Percentiles rank a stretch among this genome's conserved stretches.
Conservation (phyloP, 2,888 invertebrate species). For the Microchrysa polita region DNA sequence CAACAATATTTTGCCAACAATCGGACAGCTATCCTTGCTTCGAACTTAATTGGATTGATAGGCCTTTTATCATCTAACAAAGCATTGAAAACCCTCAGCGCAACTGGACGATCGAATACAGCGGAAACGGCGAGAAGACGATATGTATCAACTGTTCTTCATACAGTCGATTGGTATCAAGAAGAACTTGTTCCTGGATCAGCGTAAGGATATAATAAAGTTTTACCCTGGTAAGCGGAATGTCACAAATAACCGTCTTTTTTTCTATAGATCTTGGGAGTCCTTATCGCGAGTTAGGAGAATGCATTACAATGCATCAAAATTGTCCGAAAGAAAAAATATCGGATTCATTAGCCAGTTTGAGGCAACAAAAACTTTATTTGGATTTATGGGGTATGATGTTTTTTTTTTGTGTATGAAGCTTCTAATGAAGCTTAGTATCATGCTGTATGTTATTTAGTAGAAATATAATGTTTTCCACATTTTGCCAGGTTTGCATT, state of each 20-base stretch:
- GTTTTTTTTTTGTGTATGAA: no score
- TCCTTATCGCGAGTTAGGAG: constrained; percentile 71
- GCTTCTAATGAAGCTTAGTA: no score
- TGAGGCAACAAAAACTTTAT: constrained; percentile 81
- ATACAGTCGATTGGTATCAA: constrained; percentile 79
- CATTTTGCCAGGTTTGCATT: constrained; percentile 64
- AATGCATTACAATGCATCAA: constrained; percentile 71
- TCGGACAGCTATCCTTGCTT: constrained; percentile 71
- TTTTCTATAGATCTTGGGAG: constrained; percentile 68
- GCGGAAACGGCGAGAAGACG: constrained; percentile 72
- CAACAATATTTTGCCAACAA: constrained; percentile 75
- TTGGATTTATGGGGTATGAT: constrained; percentile 76
- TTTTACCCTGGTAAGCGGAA: no score
- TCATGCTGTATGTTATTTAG: no score
- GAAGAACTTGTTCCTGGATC: constrained; percentile 72
- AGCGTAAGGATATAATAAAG: constrained; percentile 60
- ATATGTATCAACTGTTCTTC: constrained; percentile 77
- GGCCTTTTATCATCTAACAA: constrained; percentile 75
- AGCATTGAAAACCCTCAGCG: constrained; percentile 72
- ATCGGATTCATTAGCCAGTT: constrained; percentile 73
- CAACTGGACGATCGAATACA: constrained; percentile 73
- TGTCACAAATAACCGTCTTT: neutral
- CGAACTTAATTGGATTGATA: constrained; percentile 77
- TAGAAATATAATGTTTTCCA: no score
- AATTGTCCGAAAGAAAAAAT: constrained; percentile 63